Evolutionary conservation across 23 tunicate genomes (phyloP).

Genomic region (Pegea sp.): DNA sequence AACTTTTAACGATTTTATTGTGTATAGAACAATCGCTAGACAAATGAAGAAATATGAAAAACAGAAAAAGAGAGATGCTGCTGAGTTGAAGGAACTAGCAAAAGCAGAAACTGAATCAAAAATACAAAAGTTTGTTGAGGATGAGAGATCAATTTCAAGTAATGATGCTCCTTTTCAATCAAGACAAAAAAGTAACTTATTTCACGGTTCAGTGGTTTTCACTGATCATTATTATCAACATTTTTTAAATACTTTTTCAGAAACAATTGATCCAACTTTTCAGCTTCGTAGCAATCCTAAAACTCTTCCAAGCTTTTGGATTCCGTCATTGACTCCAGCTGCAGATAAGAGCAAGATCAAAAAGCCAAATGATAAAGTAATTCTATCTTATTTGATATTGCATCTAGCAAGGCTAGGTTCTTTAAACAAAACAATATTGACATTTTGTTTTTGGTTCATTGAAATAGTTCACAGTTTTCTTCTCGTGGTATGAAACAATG

Average conservation of each 20-base stretch:
- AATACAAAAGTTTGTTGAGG: constrained; percentile 37
- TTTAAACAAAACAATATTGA: too few species aligned
- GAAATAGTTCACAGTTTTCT: too few species aligned
- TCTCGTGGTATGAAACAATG: too few species aligned
- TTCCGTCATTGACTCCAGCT: constrained; percentile 61
- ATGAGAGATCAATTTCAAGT: constrained; percentile 48
- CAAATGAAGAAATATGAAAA: constrained; percentile 61
- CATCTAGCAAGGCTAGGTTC: too few species aligned
- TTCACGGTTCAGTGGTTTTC: too few species aligned
- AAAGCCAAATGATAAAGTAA: constrained; percentile 58
- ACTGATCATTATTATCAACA: too few species aligned
- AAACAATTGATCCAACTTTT: background rate
- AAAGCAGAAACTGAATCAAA: constrained; percentile 36
- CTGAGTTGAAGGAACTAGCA: constrained; percentile 76
- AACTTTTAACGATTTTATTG: too few species aligned
- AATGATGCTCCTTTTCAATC: too few species aligned
- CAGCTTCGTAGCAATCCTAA: constrained; percentile 16
- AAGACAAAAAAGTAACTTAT: too few species aligned
- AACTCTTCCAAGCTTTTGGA: constrained; percentile 74
- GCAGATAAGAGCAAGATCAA: constrained; percentile 43
- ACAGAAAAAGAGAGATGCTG: constrained; percentile 37
- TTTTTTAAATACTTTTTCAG: background rate
- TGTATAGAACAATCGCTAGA: constrained; percentile 27
- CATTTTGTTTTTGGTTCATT: too few species aligned
- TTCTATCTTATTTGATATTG: too few species aligned